Evolutionary conservation across 2,888 invertebrate genomes (phyloP), one percentile per base, ranked within the genome.

Genomic region (Desoria tigrina): DNA sequence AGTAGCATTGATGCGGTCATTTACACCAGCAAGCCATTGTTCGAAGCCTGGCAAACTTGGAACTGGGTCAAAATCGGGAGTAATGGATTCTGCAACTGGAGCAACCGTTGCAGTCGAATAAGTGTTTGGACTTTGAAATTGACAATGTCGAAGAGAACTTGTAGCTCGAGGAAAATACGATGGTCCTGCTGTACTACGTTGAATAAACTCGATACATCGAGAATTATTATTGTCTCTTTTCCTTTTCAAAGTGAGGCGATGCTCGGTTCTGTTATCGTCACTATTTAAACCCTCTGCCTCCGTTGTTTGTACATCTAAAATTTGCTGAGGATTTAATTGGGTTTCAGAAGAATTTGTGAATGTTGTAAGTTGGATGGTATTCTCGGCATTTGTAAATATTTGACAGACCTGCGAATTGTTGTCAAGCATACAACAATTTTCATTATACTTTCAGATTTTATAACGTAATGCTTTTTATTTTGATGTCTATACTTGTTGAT

Each of bases 11-110:
- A 91, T 87, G 26, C 87, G 82, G 78, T 91, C 90, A 11, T 90
- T 89, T 16, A 90, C 86, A 77, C 88, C 87, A 1, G 87, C 85
- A 51, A 90, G 80, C 90, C 91, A 91, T 56, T 86, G 84, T 11
- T 85, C 80, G 79, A 90, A 90, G 9, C 80, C 79, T 69, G 85
- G 79, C 55, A 78, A 80, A 26, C 26, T 45, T 42, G 61, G 4
- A 1, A 80, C 78, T 37, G 16, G 23, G 16, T 18, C 16, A 26
- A 11, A 23, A 3, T 23, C 14, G 9, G 11, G 28, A 14, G 7
- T 32, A 27, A 6, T 42, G 26, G 7, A 58, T 26, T 53, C 18
- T 7, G 21, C 7, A 51, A 23, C 28, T 28, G 64, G 14, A 23
- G 18, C 28, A 26, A 53, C 9, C 0, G 21, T 21, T 26, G 49